Base-by-base conservation (phyloP, 2,113 vertebrate species). In the Nerophis lumbriciformis region DNA sequence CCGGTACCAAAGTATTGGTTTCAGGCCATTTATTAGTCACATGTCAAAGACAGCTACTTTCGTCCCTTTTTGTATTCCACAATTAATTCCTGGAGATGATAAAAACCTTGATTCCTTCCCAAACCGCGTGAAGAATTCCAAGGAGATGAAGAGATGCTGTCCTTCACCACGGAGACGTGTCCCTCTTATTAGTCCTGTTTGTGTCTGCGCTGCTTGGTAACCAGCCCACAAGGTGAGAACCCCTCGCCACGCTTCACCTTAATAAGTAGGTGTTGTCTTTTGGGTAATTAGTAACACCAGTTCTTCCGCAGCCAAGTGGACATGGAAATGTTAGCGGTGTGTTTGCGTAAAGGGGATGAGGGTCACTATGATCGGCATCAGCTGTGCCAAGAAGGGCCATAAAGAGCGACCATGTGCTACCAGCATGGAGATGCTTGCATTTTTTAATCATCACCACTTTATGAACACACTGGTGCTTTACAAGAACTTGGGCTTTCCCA, bases 181-280 rank as follows among this genome's bases (percentile, higher is more conserved):
- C 66, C 64, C 73, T 74, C 59, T 72, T 62, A 79, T 75, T 72
- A 66, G 66, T 19, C 72, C 44, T 82, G 77, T 86, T 83, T 84
- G 83, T 82, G 63, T 83, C 76, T 13, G 28, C n/a, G 48, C 48
- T 86, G 79, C 83, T 75, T 65, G 74, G 87, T 59, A 79, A 87
- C 85, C 48, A 42, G 62, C 58, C 73, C 77, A 78, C 68, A 79
- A 84, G 80, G 75, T 82, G 72, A 65, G 68, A 65, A 65, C 52
- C 65, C 52, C 62, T 57, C 54, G 42, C 16, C 5, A 42, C 42
- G 56, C 28, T 47, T 53, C 63, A 59, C 9, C 56, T 65, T 67
- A 47, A 80, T 80, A 59, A 55, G 56, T 35, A 56, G 61, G 39
- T 39, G 48, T 16, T 1, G 54, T 19, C 55, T 39, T 6, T 57